Conservation (phyloP, 2,888 invertebrate species). For the Drosophila lacicola region DNA sequence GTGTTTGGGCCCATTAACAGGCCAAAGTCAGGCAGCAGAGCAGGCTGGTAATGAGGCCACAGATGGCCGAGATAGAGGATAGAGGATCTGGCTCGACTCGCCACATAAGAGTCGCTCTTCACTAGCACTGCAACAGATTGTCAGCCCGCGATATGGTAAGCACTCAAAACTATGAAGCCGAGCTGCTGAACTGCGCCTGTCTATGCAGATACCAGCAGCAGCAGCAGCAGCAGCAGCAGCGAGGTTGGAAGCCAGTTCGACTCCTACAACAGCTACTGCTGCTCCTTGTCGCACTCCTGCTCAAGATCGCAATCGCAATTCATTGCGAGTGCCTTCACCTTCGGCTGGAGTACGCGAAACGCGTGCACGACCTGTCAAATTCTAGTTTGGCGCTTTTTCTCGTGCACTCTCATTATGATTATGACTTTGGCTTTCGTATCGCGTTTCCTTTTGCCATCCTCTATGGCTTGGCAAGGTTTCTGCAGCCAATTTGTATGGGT, state of each 20-base stretch:
- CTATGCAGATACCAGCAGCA: constrained; percentile 56
- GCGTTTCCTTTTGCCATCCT: neutral
- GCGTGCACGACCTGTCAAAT: constrained; percentile 80
- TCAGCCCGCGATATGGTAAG: constrained; percentile 72
- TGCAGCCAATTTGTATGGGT: constrained; percentile 11
- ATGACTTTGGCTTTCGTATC: constrained; percentile 50
- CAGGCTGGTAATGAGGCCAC: constrained; percentile 72
- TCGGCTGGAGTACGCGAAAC: constrained; percentile 62
- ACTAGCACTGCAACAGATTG: constrained; percentile 37
- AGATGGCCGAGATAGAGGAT: constrained; percentile 55
- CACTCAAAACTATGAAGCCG: constrained; percentile 68
- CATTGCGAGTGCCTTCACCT: constrained; percentile 17
- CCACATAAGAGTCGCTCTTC: constrained; percentile 16
- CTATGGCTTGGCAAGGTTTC: too few species aligned
- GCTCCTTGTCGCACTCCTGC: neutral
- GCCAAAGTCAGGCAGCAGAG: constrained; percentile 10
- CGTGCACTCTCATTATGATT: constrained; percentile 79
- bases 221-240: constrained; percentile 62
- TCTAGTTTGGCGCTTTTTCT: constrained; percentile 46
- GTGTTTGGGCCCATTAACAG: constrained; percentile 56
- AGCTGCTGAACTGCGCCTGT: constrained; percentile 36
- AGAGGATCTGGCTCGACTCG: constrained; percentile 39
- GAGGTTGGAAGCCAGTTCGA: neutral
- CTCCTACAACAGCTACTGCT: constrained; percentile 11
- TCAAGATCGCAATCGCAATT: constrained; percentile 46